Conservation (phyloP, 2,113 vertebrate genomes). For the Leucopsar rothschildi region DNA sequence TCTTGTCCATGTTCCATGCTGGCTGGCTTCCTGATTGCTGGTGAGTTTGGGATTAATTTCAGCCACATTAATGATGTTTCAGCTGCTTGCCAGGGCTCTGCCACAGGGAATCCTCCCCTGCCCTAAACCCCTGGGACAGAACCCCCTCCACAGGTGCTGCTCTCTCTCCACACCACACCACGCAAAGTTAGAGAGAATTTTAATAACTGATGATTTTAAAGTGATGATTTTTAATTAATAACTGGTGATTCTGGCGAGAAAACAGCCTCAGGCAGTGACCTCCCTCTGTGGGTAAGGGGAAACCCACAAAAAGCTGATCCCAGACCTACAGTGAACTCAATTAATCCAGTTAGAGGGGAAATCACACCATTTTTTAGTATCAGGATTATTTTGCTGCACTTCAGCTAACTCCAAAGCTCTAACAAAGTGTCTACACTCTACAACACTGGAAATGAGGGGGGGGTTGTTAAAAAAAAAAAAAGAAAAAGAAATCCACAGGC, state of each 20-base stretch:
- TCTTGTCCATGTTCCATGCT: accelerated
- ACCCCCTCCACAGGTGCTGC: not conserved
- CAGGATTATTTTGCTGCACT: not conserved
- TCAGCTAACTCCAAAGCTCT: slow-evolving; percentile 55
- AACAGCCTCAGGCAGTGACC: not conserved
- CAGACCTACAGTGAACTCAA: not conserved
- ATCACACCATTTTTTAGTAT: not conserved
- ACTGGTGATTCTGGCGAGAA: not conserved
- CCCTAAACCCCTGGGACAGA: not conserved
- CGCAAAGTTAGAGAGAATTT: not conserved
- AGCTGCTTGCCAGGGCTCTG: not conserved
- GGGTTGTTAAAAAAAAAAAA: not conserved
- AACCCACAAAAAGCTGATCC: not conserved
- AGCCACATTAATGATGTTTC: accelerated
- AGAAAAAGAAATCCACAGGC: not conserved
- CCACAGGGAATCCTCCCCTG: not conserved
- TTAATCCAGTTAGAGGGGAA: not conserved
- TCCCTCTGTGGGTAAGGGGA: not conserved
- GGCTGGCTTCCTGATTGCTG: not conserved
- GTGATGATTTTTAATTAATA: too few relatives aligned
- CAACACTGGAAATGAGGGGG: not conserved
- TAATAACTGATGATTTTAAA: not conserved
- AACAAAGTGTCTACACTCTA: not conserved
- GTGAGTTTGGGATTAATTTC: not conserved
- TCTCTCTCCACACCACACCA: not conserved